These are phyloP conservation scores for Cancer borealis DNA, from an alignment of 2,888 invertebrate species.

Conservation along the genomic window DNA sequence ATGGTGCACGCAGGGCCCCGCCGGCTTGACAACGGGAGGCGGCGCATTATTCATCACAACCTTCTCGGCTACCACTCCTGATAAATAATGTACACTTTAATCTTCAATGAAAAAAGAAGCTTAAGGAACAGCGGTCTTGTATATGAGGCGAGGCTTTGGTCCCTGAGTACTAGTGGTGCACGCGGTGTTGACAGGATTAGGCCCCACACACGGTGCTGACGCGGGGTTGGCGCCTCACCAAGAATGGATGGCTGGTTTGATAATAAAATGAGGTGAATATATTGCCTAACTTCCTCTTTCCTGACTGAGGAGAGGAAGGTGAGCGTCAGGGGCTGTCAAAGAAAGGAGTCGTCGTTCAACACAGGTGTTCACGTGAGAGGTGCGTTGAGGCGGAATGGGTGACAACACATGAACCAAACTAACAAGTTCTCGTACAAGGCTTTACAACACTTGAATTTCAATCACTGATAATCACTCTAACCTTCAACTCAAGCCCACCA, in stretches of 20 bases:
- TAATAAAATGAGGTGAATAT: not conserved
- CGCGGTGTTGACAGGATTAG: not conserved
- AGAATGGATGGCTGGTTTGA: not conserved
- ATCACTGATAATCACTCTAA: not conserved
- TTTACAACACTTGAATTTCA: not conserved
- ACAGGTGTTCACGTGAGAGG: not conserved
- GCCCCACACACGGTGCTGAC: too few relatives aligned
- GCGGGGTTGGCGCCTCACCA: not conserved
- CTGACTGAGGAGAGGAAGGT: not conserved
- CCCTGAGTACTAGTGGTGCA: not conserved
- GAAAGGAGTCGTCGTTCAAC: not conserved
- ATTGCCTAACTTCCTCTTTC: not conserved
- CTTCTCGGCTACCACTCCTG: conserved; percentile 18
- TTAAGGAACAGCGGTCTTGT: conserved; percentile 17
- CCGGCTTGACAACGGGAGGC: conserved; percentile 31
- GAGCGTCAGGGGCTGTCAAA: not conserved
- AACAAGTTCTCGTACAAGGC: not conserved
- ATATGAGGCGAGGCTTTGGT: not conserved
- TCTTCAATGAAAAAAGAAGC: conserved; percentile 24
- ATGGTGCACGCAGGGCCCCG: not conserved
- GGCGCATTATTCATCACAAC: conserved; percentile 41
- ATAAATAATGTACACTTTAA: conserved; percentile 47
- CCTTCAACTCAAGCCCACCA: not conserved
- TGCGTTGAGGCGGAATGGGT: not conserved
- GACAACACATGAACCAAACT: not conserved